phyloP scores from a whole-genome alignment of 2,888 invertebrate species.

The Entomobrya multifasciata region DNA sequence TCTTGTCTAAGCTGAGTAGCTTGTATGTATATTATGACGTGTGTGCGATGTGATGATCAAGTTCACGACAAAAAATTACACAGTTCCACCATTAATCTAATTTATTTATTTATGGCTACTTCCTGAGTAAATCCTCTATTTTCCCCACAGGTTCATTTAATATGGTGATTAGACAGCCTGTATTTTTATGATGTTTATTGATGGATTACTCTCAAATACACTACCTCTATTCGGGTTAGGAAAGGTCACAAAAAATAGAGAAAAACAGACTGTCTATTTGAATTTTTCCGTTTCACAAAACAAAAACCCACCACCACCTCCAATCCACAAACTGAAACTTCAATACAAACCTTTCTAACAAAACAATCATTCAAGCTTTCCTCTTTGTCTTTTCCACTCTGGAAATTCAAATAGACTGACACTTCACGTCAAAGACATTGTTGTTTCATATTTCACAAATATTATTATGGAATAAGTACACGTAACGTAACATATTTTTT shows the following conservation, averaged over 20 bases:
- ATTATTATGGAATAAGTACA: not conserved
- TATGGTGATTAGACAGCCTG: not conserved
- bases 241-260: too few relatives aligned
- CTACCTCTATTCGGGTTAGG: not conserved
- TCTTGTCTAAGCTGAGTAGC: too few relatives aligned
- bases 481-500: too few relatives aligned
- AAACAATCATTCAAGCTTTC: not conserved
- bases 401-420: not conserved
- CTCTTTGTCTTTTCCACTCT: too few relatives aligned
- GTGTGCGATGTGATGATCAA: too few relatives aligned
- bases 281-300: not conserved
- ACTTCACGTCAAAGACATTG: not conserved
- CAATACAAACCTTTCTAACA: not conserved
- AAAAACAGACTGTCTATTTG: too few relatives aligned
- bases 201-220: conserved; percentile 4
- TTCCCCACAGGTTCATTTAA: not conserved
- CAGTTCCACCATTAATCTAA: conserved; percentile 31
- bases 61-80: conserved; percentile 12
- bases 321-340: conserved; percentile 17
- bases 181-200: not conserved
- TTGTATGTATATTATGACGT: too few relatives aligned
- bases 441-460: conserved; percentile 22
- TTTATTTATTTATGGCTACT: conserved; percentile 1
- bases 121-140: not conserved
- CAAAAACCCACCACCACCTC: not conserved